Evolutionary conservation across 1,140 invertebrate genomes (phyloP), one percentile per base, ranked within the genome.

Genomic region (Bombyx mandarina): DNA sequence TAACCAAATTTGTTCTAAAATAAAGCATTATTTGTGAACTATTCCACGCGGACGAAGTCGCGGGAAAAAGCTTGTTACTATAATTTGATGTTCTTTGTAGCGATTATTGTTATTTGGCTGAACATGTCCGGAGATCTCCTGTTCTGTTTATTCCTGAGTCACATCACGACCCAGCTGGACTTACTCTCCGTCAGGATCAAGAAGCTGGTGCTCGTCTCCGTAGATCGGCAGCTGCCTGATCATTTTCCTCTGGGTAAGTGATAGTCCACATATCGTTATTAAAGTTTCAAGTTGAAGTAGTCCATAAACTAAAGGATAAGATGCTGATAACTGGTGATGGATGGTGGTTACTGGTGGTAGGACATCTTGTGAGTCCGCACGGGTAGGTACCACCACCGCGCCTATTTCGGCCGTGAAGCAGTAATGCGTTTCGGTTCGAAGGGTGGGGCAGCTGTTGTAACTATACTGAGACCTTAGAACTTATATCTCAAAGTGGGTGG

Each of bases 111-210:
- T 26, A 63, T 76, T 9, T 64, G 67, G 56, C 73, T 65, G 26
- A 76, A 77, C 68, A 8, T 79, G 35, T 54, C 63, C 35, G 67
- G 71, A 42, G 80, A 82, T 51, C 57, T 79, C 43, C 50, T 83
- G 43, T 77, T 77, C 57, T 79, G 67, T 55, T 52, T 69, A 10
- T 76, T 76, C 45, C 60, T 82, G 12, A 72, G 67, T 54, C 79
- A 82, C 53, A 77, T 83, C 9, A 75, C 77, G 1, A 70, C 67
- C 22, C 78, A 83, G 53, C 77, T 82, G 45, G 62, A 77, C 43
- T 50, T 83, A 42, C 66, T 83, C 1, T 55, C 71, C 1, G 45
- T 71, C 1, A 67, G 63, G 51, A 71, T 79, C 12, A 59, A 61
- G 35, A 68, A 61, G 8, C 45, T 82, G 2, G 56, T 83, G 10